Conservation (phyloP, 2,888 invertebrate genomes). For the Seira sanloemensis region DNA sequence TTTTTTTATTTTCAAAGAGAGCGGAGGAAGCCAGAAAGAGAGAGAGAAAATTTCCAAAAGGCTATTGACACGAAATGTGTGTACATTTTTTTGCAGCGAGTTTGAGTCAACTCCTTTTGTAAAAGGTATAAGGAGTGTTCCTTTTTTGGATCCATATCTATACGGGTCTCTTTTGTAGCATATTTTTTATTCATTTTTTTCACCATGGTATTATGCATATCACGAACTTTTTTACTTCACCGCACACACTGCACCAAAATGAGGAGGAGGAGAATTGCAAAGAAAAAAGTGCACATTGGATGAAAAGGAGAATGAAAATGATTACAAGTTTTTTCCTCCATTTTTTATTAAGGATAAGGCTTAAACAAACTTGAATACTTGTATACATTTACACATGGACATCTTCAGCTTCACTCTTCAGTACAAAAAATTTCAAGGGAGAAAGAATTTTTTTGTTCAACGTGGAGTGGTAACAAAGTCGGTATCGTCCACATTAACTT, state of each 20-base stretch:
- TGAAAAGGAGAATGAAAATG: conserved; percentile 12
- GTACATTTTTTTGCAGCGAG: neutral
- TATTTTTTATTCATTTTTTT: conserved; percentile 9
- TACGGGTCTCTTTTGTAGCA: too few species aligned
- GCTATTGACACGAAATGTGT: conserved; percentile 7
- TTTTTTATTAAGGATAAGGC: neutral
- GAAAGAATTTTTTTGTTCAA: too few species aligned
- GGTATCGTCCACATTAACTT: conserved; percentile 40
- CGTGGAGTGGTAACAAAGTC: too few species aligned
- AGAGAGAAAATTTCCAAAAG: conserved; percentile 6
- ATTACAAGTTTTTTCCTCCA: neutral
- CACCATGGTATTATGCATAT: conserved; percentile 45
- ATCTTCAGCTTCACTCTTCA: neutral
- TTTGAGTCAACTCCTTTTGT: neutral
- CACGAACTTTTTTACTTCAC: conserved; percentile 36
- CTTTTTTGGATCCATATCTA: neutral
- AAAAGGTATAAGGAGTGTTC: too few species aligned
- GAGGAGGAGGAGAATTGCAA: too few species aligned
- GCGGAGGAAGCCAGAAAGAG: too few species aligned
- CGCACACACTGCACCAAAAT: neutral
- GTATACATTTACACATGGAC: conserved; percentile 38
- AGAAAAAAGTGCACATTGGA: conserved; percentile 25
- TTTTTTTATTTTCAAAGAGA: too few species aligned
- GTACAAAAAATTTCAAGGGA: too few species aligned
- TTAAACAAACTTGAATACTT: conserved; percentile 21